Evolutionary conservation across 2,888 invertebrate genomes (phyloP).

Genomic region (Hanleya hanleyi): DNA sequence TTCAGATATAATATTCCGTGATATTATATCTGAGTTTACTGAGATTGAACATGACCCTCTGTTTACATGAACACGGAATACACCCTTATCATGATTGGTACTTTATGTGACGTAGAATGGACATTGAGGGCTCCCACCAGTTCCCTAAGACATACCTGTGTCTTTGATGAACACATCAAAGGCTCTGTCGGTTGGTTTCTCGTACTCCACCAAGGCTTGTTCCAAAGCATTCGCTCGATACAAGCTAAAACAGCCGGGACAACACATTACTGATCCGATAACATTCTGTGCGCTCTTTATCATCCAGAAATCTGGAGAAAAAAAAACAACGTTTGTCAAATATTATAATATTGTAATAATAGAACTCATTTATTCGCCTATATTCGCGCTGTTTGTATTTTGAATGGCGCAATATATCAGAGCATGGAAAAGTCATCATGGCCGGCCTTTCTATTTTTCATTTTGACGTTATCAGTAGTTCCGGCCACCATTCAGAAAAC

Average conservation of each 20-base stretch:
- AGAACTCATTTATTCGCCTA: neutral
- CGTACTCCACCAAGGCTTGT: conserved; percentile 41
- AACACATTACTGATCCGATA: conserved; percentile 57
- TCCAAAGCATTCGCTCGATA: conserved; percentile 45
- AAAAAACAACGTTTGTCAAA: neutral
- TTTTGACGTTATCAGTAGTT: too few species aligned
- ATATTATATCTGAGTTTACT: too few species aligned
- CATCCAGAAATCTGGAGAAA: conserved; percentile 52
- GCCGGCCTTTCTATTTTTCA: too few species aligned
- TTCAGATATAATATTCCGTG: neutral
- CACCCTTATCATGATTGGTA: too few species aligned
- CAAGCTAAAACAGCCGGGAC: conserved; percentile 55
- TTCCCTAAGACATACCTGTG: conserved; percentile 48
- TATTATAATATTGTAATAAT: neutral
- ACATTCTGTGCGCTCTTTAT: conserved; percentile 57
- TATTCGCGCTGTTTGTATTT: neutral
- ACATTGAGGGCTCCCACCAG: too few species aligned
- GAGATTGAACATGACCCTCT: too few species aligned
- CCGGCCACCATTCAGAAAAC: too few species aligned
- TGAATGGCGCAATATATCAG: too few species aligned
- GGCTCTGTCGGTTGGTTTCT: conserved; percentile 42
- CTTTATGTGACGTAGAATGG: too few species aligned
- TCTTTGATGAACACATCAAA: conserved; percentile 55
- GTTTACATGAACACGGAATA: too few species aligned
- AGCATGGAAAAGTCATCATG: too few species aligned